Percentiles rank a stretch among this genome's conserved stretches.
These are phyloP conservation scores for Oophaga sylvatica DNA, from an alignment of 2,797 vertebrate genomes.

Conservation along the genomic window DNA sequence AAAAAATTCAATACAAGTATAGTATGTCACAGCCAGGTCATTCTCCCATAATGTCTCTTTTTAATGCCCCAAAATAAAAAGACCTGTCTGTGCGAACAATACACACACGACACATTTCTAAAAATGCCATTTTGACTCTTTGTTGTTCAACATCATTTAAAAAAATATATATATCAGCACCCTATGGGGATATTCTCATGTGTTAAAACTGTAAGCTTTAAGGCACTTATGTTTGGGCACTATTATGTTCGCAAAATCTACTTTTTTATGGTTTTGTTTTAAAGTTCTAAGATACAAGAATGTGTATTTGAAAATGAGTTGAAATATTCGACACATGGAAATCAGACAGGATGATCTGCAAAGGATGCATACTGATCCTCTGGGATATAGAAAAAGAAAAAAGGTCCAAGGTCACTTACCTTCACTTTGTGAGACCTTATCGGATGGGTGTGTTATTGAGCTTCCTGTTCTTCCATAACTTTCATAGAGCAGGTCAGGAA, in stretches of 20 bases:
- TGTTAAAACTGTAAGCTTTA: background rate
- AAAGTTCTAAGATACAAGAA: constrained; percentile 4
- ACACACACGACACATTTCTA: background rate
- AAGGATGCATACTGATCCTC: constrained; percentile 39
- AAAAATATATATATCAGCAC: background rate
- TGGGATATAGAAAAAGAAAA: constrained; percentile 36
- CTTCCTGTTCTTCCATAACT: constrained; percentile 48
- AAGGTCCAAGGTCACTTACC: constrained; percentile 55
- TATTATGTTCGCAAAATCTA: background rate
- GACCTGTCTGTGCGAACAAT: background rate
- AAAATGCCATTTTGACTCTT: background rate
- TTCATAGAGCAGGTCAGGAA: constrained; percentile 52
- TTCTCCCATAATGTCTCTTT: background rate
- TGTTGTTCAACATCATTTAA: background rate
- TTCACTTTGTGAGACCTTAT: constrained; percentile 33
- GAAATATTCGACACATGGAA: constrained; percentile 57
- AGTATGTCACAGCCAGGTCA: background rate
- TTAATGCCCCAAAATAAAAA: background rate
- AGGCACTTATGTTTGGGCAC: background rate
- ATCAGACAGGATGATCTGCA: constrained; percentile 51
- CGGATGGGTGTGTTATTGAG: constrained; percentile 40
- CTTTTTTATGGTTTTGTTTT: background rate
- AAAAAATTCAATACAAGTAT: background rate
- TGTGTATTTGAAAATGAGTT: constrained; percentile 15
- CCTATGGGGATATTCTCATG: background rate